Evolutionary conservation across 2,888 invertebrate genomes (phyloP).

Genomic region (Herminia tarsipennalis): DNA sequence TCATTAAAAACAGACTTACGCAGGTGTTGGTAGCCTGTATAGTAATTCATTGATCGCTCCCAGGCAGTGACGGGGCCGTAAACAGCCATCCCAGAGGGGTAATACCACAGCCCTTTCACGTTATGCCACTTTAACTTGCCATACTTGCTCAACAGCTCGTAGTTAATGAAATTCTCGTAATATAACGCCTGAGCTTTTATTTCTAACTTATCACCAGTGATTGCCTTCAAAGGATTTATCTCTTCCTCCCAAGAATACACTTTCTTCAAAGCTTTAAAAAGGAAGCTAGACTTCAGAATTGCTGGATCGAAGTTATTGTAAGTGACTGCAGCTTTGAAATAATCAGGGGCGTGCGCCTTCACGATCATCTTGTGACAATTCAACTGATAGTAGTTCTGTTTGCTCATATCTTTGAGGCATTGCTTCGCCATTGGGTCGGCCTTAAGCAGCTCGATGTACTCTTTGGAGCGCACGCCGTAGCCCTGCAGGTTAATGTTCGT

Average conservation of each 20-base stretch:
- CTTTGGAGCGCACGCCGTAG: conserved; percentile 76
- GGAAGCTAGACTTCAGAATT: no score
- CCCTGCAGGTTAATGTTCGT: conserved; percentile 73
- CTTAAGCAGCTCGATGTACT: conserved; percentile 76
- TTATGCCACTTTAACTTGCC: conserved; percentile 74
- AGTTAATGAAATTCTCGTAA: conserved; percentile 71
- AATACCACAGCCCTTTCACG: conserved; percentile 1
- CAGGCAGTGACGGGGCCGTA: conserved; percentile 65
- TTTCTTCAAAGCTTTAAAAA: conserved; percentile 62
- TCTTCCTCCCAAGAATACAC: conserved; percentile 68
- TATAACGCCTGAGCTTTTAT: conserved; percentile 73
- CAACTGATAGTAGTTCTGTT: conserved; percentile 83
- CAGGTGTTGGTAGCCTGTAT: no score
- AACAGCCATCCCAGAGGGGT: conserved; percentile 47
- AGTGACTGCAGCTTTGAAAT: conserved; percentile 72
- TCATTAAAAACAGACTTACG: no score
- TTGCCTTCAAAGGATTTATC: conserved; percentile 69
- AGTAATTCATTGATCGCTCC: no score
- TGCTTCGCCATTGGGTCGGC: conserved; percentile 72
- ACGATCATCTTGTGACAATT: conserved; percentile 86
- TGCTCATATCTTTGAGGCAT: conserved; percentile 80
- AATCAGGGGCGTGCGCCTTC: conserved; percentile 83
- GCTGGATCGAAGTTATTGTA: conserved; percentile 82
- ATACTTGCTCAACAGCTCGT: conserved; percentile 72
- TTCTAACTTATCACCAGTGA: conserved; percentile 76